A percentile compares a stretch with the other conserved stretches of the same genome.
These are phyloP conservation scores for Microhierax caerulescens DNA, from an alignment of 2,797 vertebrate species.

Conservation along the genomic window DNA sequence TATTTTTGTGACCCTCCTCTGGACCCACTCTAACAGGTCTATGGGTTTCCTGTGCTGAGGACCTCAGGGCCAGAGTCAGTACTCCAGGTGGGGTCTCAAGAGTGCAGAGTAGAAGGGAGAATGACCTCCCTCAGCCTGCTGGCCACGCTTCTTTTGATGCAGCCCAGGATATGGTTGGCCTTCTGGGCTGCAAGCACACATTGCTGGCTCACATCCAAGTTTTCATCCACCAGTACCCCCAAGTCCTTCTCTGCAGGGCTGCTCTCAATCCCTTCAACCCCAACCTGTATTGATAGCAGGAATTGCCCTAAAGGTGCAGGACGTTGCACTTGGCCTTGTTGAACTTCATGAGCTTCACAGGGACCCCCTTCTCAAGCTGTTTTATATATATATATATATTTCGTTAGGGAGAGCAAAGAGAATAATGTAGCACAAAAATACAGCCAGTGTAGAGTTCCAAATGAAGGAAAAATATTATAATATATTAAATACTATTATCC, in stretches of 20 bases:
- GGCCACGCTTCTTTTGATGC: background rate
- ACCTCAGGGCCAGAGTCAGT: background rate
- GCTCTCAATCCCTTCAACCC: no score
- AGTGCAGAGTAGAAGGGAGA: background rate
- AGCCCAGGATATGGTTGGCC: background rate
- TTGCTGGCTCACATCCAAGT: no score
- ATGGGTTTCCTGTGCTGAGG: rapidly evolving
- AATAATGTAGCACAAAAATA: background rate
- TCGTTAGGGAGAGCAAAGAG: background rate
- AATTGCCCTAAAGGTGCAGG: no score
- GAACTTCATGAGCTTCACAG: background rate
- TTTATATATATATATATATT: background rate
- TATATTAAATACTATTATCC: background rate
- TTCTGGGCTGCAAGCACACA: no score
- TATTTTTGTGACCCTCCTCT: background rate
- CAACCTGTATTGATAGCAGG: no score
- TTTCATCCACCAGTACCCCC: no score
- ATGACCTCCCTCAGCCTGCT: background rate
- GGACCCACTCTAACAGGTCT: background rate
- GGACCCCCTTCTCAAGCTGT: background rate
- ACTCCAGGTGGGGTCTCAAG: background rate
- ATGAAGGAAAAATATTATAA: background rate
- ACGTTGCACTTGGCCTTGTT: no score
- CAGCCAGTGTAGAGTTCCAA: rapidly evolving
- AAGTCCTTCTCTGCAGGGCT: no score